These are phyloP conservation scores for Lepidochitona cinerea DNA, from an alignment of 2,888 invertebrate genomes.

Conservation along the genomic window DNA sequence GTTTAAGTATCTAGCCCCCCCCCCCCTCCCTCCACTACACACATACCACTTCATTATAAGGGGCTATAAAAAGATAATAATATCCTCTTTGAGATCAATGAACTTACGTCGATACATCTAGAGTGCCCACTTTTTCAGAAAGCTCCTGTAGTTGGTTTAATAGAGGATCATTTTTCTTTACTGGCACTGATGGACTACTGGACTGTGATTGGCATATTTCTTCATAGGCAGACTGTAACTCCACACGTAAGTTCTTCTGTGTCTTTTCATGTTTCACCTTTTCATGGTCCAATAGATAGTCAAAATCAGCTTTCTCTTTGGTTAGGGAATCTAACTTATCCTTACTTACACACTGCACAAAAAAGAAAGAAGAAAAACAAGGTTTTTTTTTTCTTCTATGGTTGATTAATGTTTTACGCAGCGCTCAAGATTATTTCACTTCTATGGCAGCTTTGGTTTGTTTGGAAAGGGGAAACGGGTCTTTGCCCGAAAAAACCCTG, in stretches of 20 bases:
- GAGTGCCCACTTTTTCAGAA: not conserved
- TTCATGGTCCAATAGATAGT: not conserved
- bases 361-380: no score
- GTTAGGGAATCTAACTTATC: not conserved
- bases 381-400: no score
- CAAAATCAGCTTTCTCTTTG: slow-evolving; percentile 2
- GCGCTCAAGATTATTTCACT: no score
- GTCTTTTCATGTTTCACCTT: not conserved
- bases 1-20: no score
- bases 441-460: no score
- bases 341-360: not conserved
- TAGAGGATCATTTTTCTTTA: not conserved
- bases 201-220: not conserved
- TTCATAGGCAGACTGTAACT: not conserved
- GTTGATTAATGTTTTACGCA: no score
- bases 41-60: no score
- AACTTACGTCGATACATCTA: not conserved
- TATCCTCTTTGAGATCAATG: no score
- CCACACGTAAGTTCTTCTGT: not conserved
- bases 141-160: not conserved
- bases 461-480: no score
- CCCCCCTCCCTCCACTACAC: no score
- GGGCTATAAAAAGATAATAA: no score
- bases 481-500: no score
- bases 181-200: not conserved